Conservation (phyloP, 2,888 invertebrate species). For the Cremastinae sp. region DNA sequence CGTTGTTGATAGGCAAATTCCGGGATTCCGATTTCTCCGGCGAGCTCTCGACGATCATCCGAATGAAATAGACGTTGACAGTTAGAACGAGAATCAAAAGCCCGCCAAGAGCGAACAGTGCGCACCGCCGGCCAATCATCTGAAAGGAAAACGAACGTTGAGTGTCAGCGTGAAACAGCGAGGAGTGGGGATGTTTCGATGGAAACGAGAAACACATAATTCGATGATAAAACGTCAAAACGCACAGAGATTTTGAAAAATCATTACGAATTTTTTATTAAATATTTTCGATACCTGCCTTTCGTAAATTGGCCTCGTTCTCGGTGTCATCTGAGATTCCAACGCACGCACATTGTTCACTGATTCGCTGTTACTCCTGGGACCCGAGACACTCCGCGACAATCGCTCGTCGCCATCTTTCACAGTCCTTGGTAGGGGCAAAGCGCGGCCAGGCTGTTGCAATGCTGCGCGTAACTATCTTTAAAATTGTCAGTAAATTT, state of each 20-base stretch:
- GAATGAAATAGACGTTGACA: slow-evolving; percentile 77
- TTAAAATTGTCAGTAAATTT: no score
- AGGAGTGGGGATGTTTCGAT: slow-evolving; percentile 32
- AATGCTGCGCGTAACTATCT: no score
- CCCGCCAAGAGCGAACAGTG: slow-evolving; percentile 74
- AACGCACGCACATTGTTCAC: slow-evolving; percentile 44
- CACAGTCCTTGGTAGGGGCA: slow-evolving; percentile 19
- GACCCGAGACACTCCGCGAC: slow-evolving; percentile 42
- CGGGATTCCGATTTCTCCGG: slow-evolving; percentile 66
- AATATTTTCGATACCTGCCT: slow-evolving; percentile 50
- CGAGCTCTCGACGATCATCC: slow-evolving; percentile 77
- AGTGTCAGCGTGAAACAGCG: not conserved
- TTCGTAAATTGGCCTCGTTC: slow-evolving; percentile 48
- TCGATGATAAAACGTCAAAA: no score
- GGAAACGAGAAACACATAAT: slow-evolving; percentile 27
- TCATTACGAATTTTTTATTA: no score
- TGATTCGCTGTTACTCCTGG: slow-evolving; percentile 5
- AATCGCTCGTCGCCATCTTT: slow-evolving; percentile 54
- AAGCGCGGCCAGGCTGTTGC: not conserved
- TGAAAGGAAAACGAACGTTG: slow-evolving; percentile 61
- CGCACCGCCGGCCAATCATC: slow-evolving; percentile 78
- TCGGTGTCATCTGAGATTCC: slow-evolving; percentile 54
- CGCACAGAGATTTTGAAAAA: no score
- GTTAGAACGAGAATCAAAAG: slow-evolving; percentile 76
- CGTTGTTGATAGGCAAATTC: slow-evolving; percentile 65